These are phyloP conservation scores for Actenoides hombroni DNA, from an alignment of 2,113 vertebrate species.

Conservation along the genomic window DNA sequence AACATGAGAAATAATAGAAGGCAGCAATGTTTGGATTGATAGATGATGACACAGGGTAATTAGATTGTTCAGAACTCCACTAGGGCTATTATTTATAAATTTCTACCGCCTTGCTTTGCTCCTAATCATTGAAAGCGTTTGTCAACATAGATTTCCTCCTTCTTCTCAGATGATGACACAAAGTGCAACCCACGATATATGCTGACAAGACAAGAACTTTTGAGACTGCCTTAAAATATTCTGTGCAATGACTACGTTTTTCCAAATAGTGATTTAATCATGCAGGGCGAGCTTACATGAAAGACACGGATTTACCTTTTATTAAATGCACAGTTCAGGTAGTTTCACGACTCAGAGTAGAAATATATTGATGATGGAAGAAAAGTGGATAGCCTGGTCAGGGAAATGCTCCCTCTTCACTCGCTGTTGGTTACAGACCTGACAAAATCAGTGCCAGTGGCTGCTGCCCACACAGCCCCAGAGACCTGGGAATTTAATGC, in stretches of 20 bases:
- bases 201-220: constrained; percentile 41
- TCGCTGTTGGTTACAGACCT: background rate
- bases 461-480: background rate
- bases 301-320: background rate
- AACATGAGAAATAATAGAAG: background rate
- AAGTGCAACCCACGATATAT: background rate
- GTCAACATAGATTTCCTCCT: constrained; percentile 52
- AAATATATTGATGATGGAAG: background rate
- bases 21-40: constrained; percentile 33
- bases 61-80: constrained; percentile 47
- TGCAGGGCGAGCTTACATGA: background rate
- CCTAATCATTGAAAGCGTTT: constrained; percentile 51
- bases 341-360: background rate
- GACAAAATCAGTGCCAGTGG: background rate
- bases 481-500: background rate
- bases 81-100: constrained; percentile 53
- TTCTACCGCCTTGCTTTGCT: constrained; percentile 26
- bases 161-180: background rate
- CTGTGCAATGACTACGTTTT: background rate
- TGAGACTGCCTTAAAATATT: constrained; percentile 16
- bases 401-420: background rate
- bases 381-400: background rate
- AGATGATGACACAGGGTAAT: constrained; percentile 45
- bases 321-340: background rate
- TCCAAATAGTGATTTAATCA: background rate